Conservation (phyloP, 1,140 invertebrate species). For the Andricus grossulariae region DNA sequence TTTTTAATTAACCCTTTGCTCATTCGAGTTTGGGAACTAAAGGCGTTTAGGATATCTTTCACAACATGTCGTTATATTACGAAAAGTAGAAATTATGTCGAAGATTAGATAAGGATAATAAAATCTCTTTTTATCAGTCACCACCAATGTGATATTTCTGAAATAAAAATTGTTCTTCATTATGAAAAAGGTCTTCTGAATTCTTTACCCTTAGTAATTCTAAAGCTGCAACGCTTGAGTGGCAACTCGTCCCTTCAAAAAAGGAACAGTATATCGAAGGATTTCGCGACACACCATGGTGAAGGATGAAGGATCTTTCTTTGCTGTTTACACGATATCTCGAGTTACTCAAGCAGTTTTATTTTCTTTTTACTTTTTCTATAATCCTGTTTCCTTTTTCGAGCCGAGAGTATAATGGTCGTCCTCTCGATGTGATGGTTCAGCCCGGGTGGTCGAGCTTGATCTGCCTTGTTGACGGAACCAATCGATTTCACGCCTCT, state of each 20-base stretch:
- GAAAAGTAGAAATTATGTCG: too few relatives aligned
- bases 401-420: conserved; percentile 28
- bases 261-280: neutral
- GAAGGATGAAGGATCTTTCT: conserved; percentile 17
- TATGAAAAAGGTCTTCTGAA: too few relatives aligned
- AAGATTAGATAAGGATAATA: too few relatives aligned
- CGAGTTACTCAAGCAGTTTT: conserved; percentile 23
- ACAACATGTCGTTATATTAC: too few relatives aligned
- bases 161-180: too few relatives aligned
- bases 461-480: conserved; percentile 54
- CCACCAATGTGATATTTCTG: too few relatives aligned
- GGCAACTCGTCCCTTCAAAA: neutral
- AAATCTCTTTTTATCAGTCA: too few relatives aligned
- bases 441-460: conserved; percentile 46
- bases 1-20: too few relatives aligned
- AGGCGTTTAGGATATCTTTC: too few relatives aligned
- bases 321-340: conserved; percentile 32
- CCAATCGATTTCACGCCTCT: conserved; percentile 57
- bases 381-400: conserved; percentile 23
- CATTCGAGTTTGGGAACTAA: too few relatives aligned
- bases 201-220: neutral
- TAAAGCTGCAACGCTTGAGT: conserved; percentile 13
- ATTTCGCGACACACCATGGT: conserved; percentile 19
- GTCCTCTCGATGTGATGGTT: conserved; percentile 18
- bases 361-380: conserved; percentile 31